Conservation (phyloP, 2,113 vertebrate species). For the mouse (Mus musculus) region GRCm39 chr7:15668501-15669000, state of each 20-base stretch:
- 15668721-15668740: not conserved
- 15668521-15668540: no score
- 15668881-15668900: not conserved
- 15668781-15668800: not conserved
- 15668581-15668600: not conserved
- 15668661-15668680: not conserved
- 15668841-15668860: not conserved
- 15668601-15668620: not conserved
- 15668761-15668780: not conserved
- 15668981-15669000: not conserved
- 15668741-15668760: not conserved
- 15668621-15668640: not conserved
- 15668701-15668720: not conserved
- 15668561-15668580: no score
- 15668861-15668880: not conserved
- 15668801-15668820: not conserved
- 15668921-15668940: not conserved
- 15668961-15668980: not conserved
- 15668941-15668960: not conserved
- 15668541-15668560: not conserved
- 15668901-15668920: not conserved
- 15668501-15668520: not conserved
- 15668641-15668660: not conserved
- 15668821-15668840: not conserved
- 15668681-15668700: not conserved